Evolutionary conservation across 2,113 vertebrate species (phyloP), one percentile per base, ranked within the genome.

Genomic region (Marmota monax): DNA sequence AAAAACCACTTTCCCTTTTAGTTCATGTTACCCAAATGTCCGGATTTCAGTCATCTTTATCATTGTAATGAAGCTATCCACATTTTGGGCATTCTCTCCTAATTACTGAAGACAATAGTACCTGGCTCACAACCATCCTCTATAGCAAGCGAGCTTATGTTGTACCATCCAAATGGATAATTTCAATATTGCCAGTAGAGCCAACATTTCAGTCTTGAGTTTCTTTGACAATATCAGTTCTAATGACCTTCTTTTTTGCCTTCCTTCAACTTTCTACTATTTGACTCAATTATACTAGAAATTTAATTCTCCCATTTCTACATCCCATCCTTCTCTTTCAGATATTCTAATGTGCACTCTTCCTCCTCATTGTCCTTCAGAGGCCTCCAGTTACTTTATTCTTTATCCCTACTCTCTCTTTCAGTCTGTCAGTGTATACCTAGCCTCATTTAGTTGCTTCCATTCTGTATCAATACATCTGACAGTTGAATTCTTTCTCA

Each of bases 141-240:
- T 73, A 2, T 1, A 45, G 5, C 32, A n/a, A 45, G 45, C 1
- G 45, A 45, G 45, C 1, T 1, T 42, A 0, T 45, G 5, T 27
- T 42, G 34, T 65, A 12, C 32, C 32, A 65, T 32, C 22, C 12
- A 5, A 23, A 13, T 12, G 37, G 6, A 18, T 27, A 5, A 72
- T 58, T 76, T 37, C 22, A 69, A 77, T 32, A 23, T 0, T 13
- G 27, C 17, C 53, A 56, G 3, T 18, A 11, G 16, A 20, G 11
- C 51, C 79, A 67, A 9, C 5, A 23, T 18, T 63, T 78, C 5
- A 13, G 67, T 1, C 20, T 53, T 48, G 20, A 29, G 32, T 23
- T 51, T 16, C 23, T 61, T 25, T 9, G 48, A 82, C 34, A 82
- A 5, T 9, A 4, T 65, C 32, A 51, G 4, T 8, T 53, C 51